phyloP scores from a whole-genome alignment of 1,140 invertebrate genomes.

The Carposina sasakii region DNA sequence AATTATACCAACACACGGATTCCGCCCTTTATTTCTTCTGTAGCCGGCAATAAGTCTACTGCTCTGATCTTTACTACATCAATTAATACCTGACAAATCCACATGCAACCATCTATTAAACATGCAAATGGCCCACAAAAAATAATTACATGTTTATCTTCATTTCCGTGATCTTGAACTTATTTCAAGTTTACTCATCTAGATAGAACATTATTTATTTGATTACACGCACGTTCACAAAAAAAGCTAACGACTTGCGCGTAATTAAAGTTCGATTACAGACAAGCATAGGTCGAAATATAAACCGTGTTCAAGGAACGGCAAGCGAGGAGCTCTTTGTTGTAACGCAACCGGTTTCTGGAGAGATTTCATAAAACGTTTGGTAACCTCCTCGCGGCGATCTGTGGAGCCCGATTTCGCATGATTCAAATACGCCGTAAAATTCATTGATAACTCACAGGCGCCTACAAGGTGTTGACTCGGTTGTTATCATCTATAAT shows the following conservation, averaged over 20 bases:
- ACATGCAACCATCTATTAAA: too few relatives aligned
- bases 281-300: conserved; percentile 23
- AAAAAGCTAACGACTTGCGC: too few relatives aligned
- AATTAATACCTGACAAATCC: too few relatives aligned
- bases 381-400: conserved; percentile 6
- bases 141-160: too few relatives aligned
- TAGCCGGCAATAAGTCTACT: too few relatives aligned
- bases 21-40: too few relatives aligned
- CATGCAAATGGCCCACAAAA: too few relatives aligned
- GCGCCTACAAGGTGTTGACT: conserved; percentile 61
- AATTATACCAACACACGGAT: too few relatives aligned
- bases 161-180: too few relatives aligned
- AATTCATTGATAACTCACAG: conserved; percentile 50
- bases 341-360: conserved; percentile 29
- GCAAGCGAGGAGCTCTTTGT: conserved; percentile 14
- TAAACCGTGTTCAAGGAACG: conserved; percentile 2
- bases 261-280: conserved; percentile 34
- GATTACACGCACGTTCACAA: conserved; percentile 17
- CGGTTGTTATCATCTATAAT: conserved; percentile 58
- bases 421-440: conserved; percentile 27
- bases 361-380: conserved; percentile 29
- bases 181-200: too few relatives aligned
- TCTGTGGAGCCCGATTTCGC: conserved; percentile 29
- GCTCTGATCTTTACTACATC: too few relatives aligned
- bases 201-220: conserved; percentile 15